Evolutionary conservation across 2,888 invertebrate species (phyloP), one percentile per base, ranked within the genome.

Genomic region (Drosophila merina): DNA sequence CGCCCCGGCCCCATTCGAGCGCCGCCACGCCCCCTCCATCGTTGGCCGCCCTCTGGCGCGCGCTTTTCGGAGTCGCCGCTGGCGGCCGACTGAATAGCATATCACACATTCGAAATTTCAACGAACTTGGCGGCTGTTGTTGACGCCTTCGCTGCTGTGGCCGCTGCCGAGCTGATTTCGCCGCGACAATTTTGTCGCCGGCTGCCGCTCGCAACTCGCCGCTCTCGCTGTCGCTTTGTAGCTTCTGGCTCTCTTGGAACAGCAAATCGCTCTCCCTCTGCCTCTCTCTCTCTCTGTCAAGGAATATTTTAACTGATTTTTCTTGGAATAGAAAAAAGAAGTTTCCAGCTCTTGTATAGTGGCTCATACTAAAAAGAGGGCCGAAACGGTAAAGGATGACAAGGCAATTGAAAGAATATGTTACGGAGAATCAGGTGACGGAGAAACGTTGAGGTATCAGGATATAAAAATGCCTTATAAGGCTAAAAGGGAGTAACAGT

Each of bases 41-140:
- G 72, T 79, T 71, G 72, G 67, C 75, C 68, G 83, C 70, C 83
- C 72, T 76, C 77, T 72, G 78, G 44, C 44, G 68, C 75, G 78
- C 78, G 78, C 48, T 80, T 77, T 80, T 78, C 81, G 78, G 80
- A 78, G 80, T 62, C 84, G 86, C 84, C 76, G 81, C 84, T 86
- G 81, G 78, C 86, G 84, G 86, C 86, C 80, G 84, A 82, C 81
- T 82, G 86, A 82, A 86, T 50, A 51, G 64, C 59, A 70, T 84
- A 84, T 76, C 84, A 76, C 77, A 83, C 86, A 77, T 78, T 84
- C 74, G 59, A 82, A 80, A 78, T 86, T 86, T 86, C 81, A 76
- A 77, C 80, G 73, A 86, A 84, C 81, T 60, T 59, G 68, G 56
- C 71, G 81, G 76, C 66, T 66, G 69, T 33, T 68, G 69, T 72